Percentiles rank a stretch among this genome's conserved stretches.
These are phyloP conservation scores for Heteromurus nitidus DNA, from an alignment of 2,888 invertebrate genomes.

Conservation along the genomic window DNA sequence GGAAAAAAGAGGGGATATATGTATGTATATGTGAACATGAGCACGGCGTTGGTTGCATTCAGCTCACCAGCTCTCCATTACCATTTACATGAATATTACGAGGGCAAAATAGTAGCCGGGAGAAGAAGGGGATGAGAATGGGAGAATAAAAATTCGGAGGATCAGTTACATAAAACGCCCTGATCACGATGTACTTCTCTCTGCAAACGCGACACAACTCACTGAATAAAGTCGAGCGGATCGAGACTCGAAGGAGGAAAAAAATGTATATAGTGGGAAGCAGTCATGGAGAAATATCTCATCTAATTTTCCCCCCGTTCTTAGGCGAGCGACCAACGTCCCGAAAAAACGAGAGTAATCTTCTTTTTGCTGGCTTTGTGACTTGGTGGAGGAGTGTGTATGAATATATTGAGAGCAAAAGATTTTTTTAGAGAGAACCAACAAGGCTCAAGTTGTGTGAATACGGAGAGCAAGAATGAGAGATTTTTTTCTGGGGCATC, in stretches of 20 bases:
- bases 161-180: slow-evolving; percentile 40
- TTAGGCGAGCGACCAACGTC: background rate
- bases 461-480: too few relatives aligned
- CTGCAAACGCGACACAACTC: background rate
- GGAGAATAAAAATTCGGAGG: slow-evolving; percentile 26
- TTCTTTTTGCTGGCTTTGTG: too few relatives aligned
- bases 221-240: slow-evolving; percentile 5
- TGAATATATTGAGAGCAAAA: too few relatives aligned
- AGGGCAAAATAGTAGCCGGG: slow-evolving; percentile 9
- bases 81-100: slow-evolving; percentile 39
- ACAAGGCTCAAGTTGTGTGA: too few relatives aligned
- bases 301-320: slow-evolving; percentile 34
- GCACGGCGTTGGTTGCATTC: background rate
- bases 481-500: slow-evolving; percentile 14
- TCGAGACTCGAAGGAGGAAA: too few relatives aligned
- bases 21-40: slow-evolving; percentile 5
- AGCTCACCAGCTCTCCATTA: slow-evolving; percentile 4
- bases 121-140: slow-evolving; percentile 15
- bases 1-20: slow-evolving; percentile 7
- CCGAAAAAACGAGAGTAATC: background rate
- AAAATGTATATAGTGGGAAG: slow-evolving; percentile 27
- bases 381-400: background rate
- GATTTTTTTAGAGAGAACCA: too few relatives aligned
- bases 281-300: slow-evolving; percentile 61
- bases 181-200: slow-evolving; percentile 22